Evolutionary conservation across 2,113 vertebrate genomes (phyloP).

Genomic region (Hirundichthys speculiger): DNA sequence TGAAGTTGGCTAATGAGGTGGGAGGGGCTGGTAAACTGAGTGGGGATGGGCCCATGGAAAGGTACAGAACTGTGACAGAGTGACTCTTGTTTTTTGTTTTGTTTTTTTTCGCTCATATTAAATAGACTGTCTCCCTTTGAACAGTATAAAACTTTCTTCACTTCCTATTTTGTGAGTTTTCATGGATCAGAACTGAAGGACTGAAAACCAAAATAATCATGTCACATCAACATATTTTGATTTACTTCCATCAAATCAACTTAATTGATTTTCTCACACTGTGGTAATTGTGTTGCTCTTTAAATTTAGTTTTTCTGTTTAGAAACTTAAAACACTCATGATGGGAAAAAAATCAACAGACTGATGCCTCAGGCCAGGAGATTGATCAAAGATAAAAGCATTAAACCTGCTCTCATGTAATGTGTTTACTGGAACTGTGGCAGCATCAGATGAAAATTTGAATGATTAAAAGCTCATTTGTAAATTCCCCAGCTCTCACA

Average conservation of each 20-base stretch:
- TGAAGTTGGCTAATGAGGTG: no score
- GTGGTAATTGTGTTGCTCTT: no score
- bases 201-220: background rate
- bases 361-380: no score
- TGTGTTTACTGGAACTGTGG: background rate
- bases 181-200: background rate
- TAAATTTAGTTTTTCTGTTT: no score
- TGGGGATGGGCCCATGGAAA: no score
- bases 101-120: conserved; percentile 80
- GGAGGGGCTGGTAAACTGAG: no score
- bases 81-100: no score
- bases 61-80: no score
- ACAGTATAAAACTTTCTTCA: conserved; percentile 32
- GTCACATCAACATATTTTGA: background rate
- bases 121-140: conserved; percentile 79
- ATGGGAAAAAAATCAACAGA: no score
- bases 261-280: no score
- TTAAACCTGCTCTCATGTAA: background rate
- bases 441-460: background rate
- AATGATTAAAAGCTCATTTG: conserved; percentile 66
- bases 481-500: conserved; percentile 14
- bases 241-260: no score
- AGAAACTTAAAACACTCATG: no score
- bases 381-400: background rate
- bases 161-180: conserved; percentile 22